Evolutionary conservation across 2,797 vertebrate genomes (phyloP).

Genomic region (Argya squamiceps): DNA sequence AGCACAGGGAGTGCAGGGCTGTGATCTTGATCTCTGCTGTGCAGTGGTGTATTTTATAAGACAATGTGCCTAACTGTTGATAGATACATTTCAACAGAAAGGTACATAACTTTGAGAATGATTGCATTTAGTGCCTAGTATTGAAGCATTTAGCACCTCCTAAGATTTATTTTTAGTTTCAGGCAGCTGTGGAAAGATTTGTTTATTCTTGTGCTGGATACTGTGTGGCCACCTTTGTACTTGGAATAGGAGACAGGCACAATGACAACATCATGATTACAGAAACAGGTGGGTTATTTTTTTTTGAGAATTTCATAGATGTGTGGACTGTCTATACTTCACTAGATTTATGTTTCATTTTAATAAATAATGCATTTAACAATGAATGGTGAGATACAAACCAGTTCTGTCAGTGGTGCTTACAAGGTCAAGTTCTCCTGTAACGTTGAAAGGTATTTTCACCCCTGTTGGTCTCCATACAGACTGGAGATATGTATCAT

Average conservation of each 20-base stretch:
- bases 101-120: background rate
- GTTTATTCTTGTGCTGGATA: constrained; percentile 96
- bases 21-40: background rate
- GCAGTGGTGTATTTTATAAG: background rate
- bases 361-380: background rate
- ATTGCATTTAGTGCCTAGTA: background rate
- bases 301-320: background rate
- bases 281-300: constrained; percentile 85
- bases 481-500: background rate
- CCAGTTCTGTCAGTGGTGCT: background rate
- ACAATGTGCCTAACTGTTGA: background rate
- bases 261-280: constrained; percentile 99
- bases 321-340: background rate
- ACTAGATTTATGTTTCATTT: background rate
- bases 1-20: background rate
- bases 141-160: background rate
- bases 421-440: background rate
- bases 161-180: constrained; percentile 80
- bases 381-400: background rate
- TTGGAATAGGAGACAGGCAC: constrained; percentile 97
- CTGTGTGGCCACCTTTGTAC: constrained; percentile 96
- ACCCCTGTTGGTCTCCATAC: background rate
- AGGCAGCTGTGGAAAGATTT: constrained; percentile 93
- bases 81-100: background rate
- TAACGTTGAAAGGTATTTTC: background rate